Percentiles rank a stretch among this genome's conserved stretches.
phyloP scores from a whole-genome alignment of 2,797 vertebrate genomes.

The Hirundo rustica region DNA sequence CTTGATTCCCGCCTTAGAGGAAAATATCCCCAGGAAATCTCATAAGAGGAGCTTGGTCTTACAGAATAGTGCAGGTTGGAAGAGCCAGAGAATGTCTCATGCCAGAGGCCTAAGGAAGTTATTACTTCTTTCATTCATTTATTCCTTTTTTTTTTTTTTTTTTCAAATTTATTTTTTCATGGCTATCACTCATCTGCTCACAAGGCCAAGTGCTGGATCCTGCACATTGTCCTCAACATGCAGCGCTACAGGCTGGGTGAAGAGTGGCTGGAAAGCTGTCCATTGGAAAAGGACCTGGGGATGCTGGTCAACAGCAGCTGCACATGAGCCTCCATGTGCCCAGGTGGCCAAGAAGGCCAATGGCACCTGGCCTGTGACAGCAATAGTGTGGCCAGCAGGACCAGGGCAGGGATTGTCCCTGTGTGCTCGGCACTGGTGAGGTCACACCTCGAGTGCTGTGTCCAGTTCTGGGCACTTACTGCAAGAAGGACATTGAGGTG shows the following conservation, averaged over 20 bases:
- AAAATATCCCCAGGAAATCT: not conserved
- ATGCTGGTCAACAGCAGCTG: not conserved
- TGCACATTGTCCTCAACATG: not conserved
- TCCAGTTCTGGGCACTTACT: not conserved
- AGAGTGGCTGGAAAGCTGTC: not conserved
- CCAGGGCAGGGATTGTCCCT: too few species aligned
- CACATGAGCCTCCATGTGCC: fast-evolving
- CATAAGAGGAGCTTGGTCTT: not conserved
- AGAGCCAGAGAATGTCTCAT: not conserved
- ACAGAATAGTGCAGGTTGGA: fast-evolving
- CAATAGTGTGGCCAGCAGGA: not conserved
- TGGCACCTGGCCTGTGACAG: not conserved
- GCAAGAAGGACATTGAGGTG: not conserved
- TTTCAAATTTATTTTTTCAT: not conserved
- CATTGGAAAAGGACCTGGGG: fast-evolving
- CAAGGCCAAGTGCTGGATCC: not conserved
- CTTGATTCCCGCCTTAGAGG: not conserved
- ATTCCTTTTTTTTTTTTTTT: not conserved
- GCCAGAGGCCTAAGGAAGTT: not conserved
- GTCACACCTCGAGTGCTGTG: fast-evolving
- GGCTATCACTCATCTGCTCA: not conserved
- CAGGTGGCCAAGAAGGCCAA: not conserved
- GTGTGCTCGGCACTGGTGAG: not conserved
- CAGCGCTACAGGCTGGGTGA: fast-evolving
- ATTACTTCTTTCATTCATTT: not conserved